These are phyloP conservation scores for Lithobates pipiens DNA, from an alignment of 2,797 vertebrate genomes.

Conservation along the genomic window DNA sequence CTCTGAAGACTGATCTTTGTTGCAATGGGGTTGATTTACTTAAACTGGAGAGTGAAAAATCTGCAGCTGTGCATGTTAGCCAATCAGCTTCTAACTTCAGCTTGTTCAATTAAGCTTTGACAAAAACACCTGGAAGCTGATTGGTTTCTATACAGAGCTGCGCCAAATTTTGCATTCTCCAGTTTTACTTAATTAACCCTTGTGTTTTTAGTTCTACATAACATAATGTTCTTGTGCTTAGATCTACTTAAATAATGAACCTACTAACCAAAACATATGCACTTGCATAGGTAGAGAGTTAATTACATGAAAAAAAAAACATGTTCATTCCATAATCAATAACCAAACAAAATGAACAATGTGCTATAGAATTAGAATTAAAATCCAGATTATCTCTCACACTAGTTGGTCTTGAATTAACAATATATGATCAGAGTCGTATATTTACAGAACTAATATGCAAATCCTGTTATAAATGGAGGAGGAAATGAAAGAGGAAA, in stretches of 20 bases:
- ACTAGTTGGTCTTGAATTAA: neutral
- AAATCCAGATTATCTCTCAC: slow-evolving; percentile 3
- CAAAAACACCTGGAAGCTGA: no score
- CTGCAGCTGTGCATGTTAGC: no score
- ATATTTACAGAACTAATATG: slow-evolving; percentile 43
- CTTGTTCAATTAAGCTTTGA: no score
- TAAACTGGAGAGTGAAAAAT: no score
- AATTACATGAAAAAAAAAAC: neutral
- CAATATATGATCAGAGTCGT: slow-evolving; percentile 14
- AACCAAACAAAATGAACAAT: neutral
- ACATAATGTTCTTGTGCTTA: neutral
- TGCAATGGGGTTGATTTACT: no score
- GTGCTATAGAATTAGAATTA: neutral
- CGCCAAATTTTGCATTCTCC: no score
- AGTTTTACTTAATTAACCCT: no score
- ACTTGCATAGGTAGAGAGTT: neutral
- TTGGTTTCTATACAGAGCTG: no score
- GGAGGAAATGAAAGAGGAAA: slow-evolving; percentile 50
- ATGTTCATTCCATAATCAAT: neutral
- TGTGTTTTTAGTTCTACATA: no score
- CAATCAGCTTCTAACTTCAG: no score
- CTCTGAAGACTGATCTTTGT: no score
- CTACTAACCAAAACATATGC: neutral
- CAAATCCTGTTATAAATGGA: slow-evolving; percentile 37
- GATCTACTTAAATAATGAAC: neutral